phyloP scores from a whole-genome alignment of 2,797 vertebrate genomes.

The Neopelma chrysocephalum region DNA sequence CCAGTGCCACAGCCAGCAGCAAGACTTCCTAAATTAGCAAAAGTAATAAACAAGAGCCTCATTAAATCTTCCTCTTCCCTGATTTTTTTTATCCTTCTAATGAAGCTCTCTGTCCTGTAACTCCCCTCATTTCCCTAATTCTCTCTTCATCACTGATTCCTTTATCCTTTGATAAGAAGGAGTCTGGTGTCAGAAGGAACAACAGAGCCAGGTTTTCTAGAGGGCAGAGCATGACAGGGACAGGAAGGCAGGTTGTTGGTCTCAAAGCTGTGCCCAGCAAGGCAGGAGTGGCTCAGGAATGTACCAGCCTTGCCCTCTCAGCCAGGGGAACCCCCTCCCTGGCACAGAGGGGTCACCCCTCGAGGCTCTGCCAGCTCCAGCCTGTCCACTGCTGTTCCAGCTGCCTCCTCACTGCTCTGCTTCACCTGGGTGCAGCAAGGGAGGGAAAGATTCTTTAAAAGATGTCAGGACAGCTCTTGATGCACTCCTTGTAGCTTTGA shows the following conservation, averaged over 20 bases:
- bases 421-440: conserved; percentile 12
- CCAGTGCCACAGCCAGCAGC: conserved; percentile 29
- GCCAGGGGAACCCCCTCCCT: background rate
- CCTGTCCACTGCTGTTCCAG: background rate
- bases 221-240: conserved; percentile 17
- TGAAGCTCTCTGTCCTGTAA: conserved; percentile 33
- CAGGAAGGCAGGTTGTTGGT: conserved; percentile 10
- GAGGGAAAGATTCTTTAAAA: background rate
- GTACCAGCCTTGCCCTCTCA: conserved; percentile 41
- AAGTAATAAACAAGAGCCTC: conserved; percentile 59
- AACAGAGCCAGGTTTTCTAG: background rate
- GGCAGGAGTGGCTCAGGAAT: conserved; percentile 55
- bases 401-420: background rate
- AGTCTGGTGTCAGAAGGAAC: background rate
- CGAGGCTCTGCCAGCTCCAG: too few species aligned
- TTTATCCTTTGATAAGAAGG: conserved; percentile 21
- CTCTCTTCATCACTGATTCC: conserved; percentile 40
- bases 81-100: conserved; percentile 1
- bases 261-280: conserved; percentile 15
- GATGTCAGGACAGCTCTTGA: background rate
- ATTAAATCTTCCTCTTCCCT: conserved; percentile 38
- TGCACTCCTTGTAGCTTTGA: background rate
- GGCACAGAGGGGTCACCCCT: conserved; percentile 11
- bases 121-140: conserved; percentile 44
- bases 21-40: conserved; percentile 56